phyloP scores from a whole-genome alignment of 2,113 vertebrate species.

The Planiliza haematocheilus region DNA sequence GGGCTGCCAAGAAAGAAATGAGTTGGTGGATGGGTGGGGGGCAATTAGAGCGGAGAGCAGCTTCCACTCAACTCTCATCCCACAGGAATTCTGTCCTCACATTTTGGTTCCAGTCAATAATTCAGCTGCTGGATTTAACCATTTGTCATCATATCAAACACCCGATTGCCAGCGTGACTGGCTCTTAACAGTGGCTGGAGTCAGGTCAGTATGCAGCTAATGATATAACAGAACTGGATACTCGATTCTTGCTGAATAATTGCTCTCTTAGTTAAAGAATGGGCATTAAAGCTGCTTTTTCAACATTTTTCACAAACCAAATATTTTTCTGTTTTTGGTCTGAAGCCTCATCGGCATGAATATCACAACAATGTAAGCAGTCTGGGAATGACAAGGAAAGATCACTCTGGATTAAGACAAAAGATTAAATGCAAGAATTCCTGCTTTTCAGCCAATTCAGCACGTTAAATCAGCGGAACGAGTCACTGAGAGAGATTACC shows the following conservation, averaged over 20 bases:
- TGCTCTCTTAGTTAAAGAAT: neutral
- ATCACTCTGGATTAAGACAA: too few relatives aligned
- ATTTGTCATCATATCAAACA: constrained; percentile 60
- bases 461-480: too few relatives aligned
- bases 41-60: constrained; percentile 75
- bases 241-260: neutral
- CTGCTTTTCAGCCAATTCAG: too few relatives aligned
- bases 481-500: too few relatives aligned
- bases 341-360: too few relatives aligned
- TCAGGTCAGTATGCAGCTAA: constrained; percentile 4
- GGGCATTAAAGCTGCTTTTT: neutral
- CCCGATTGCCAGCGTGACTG: constrained; percentile 22
- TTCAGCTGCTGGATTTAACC: constrained; percentile 63
- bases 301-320: neutral
- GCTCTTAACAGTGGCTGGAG: neutral
- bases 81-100: constrained; percentile 60
- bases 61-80: constrained; percentile 69
- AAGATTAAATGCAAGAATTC: too few relatives aligned
- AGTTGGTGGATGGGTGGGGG: constrained; percentile 54
- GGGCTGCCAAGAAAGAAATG: constrained; percentile 51
- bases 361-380: too few relatives aligned
- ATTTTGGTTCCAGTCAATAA: constrained; percentile 75
- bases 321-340: too few relatives aligned
- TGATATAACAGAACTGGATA: neutral
- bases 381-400: too few relatives aligned